Percentiles rank a stretch among this genome's conserved stretches.
These are phyloP conservation scores for Serrognathus titanus DNA, from an alignment of 2,888 invertebrate genomes.

Conservation along the genomic window DNA sequence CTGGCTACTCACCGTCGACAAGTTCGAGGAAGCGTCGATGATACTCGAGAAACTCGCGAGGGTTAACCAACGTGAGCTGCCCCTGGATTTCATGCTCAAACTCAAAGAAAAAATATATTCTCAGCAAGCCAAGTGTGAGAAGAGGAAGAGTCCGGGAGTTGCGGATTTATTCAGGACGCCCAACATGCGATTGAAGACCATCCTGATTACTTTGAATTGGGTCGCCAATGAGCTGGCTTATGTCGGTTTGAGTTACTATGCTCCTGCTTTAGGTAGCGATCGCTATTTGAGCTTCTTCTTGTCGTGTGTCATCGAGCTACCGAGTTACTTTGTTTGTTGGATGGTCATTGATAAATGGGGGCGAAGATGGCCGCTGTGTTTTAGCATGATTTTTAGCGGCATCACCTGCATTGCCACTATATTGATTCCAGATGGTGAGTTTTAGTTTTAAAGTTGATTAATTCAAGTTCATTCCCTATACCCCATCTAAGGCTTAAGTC, in stretches of 20 bases:
- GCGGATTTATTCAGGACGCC: slow-evolving; percentile 73
- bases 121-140: slow-evolving; percentile 55
- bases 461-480: too few relatives aligned
- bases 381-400: slow-evolving; percentile 83
- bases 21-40: slow-evolving; percentile 75
- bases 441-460: too few relatives aligned
- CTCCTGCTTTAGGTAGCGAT: slow-evolving; percentile 82
- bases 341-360: slow-evolving; percentile 85
- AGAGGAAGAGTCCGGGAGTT: slow-evolving; percentile 56
- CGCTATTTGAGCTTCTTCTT: slow-evolving; percentile 87
- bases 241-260: slow-evolving; percentile 87
- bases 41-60: slow-evolving; percentile 75
- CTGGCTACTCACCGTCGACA: slow-evolving; percentile 79
- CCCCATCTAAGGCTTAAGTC: too few relatives aligned
- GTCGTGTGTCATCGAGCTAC: slow-evolving; percentile 83
- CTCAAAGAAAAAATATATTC: slow-evolving; percentile 69
- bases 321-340: slow-evolving; percentile 86
- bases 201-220: slow-evolving; percentile 83
- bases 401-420: slow-evolving; percentile 82
- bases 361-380: slow-evolving; percentile 81
- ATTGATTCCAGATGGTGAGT: slow-evolving; percentile 70
- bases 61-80: slow-evolving; percentile 73
- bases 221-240: slow-evolving; percentile 92
- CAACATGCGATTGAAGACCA: slow-evolving; percentile 85
- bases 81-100: slow-evolving; percentile 67